phyloP scores from a whole-genome alignment of 2,888 invertebrate species.

The Stenchaetothrips biformis region DNA sequence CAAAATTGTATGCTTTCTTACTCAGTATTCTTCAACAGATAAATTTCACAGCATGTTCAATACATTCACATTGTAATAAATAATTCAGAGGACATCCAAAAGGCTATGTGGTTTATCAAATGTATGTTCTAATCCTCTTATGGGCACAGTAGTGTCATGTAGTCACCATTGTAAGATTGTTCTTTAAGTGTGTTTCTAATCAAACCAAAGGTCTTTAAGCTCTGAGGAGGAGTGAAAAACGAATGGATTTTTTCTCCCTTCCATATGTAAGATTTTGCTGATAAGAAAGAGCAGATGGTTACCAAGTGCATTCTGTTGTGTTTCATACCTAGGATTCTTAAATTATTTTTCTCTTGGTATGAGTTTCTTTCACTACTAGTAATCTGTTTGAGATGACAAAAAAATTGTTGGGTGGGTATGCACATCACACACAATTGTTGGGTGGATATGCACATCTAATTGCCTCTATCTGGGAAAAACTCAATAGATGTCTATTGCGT shows the following conservation, averaged over 20 bases:
- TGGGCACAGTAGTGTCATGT: neutral
- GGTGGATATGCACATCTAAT: neutral
- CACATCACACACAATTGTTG: neutral
- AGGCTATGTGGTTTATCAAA: too few relatives aligned
- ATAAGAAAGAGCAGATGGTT: too few relatives aligned
- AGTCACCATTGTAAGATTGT: neutral
- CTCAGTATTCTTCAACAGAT: too few relatives aligned
- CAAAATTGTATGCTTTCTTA: too few relatives aligned
- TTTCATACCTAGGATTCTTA: neutral
- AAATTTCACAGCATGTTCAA: too few relatives aligned
- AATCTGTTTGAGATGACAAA: neutral
- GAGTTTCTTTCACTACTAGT: neutral
- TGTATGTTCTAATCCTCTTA: neutral
- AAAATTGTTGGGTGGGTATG: neutral
- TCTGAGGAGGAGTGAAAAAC: neutral
- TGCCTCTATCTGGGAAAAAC: neutral
- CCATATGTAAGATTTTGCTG: too few relatives aligned
- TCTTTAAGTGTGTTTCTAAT: neutral
- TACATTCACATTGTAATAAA: too few relatives aligned
- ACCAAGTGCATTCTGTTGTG: too few relatives aligned
- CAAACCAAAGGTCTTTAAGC: neutral
- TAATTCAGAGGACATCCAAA: too few relatives aligned
- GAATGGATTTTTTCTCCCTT: too few relatives aligned
- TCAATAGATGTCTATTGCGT: neutral
- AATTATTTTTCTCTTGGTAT: neutral